A percentile compares a stretch with the other conserved stretches of the same genome.
Evolutionary conservation across 2,888 invertebrate genomes (phyloP).

Genomic region (Phasia obesa): DNA sequence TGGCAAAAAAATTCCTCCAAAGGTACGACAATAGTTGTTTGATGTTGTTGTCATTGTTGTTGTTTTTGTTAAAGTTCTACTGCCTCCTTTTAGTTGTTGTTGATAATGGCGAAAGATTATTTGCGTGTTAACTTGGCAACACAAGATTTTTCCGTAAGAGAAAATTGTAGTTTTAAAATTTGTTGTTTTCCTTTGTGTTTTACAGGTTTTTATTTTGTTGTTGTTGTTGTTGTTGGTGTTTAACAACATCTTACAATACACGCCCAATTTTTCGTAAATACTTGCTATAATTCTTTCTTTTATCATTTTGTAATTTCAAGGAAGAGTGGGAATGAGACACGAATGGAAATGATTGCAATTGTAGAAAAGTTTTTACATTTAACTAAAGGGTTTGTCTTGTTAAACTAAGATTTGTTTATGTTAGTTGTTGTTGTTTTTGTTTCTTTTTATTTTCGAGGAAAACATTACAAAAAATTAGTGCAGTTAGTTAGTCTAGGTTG

Average conservation of each 20-base stretch:
- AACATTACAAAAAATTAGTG: not conserved
- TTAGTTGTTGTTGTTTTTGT: too few species aligned
- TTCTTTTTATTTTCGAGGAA: not conserved
- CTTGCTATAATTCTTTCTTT: constrained; percentile 8
- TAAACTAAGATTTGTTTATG: constrained; percentile 46
- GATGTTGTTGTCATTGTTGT: constrained; percentile 17
- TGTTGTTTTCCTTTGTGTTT: constrained; percentile 3
- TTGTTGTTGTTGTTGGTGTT: not conserved
- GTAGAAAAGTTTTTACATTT: constrained; percentile 62
- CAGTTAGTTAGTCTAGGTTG: too few species aligned
- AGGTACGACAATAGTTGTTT: not conserved
- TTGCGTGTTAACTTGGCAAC: constrained; percentile 62
- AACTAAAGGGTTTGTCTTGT: constrained; percentile 66
- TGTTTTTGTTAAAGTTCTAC: constrained; percentile 7
- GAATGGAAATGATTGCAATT: constrained; percentile 29
- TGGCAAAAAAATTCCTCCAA: not conserved
- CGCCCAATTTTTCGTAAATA: constrained; percentile 62
- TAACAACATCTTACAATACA: constrained; percentile 33
- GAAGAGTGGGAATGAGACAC: not conserved
- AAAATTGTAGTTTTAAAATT: constrained; percentile 27
- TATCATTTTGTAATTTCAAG: constrained; percentile 30
- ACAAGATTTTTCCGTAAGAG: constrained; percentile 20
- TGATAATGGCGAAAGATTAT: constrained; percentile 60
- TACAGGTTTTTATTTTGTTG: not conserved
- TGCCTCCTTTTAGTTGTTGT: constrained; percentile 32